Evolutionary conservation across 1,140 invertebrate genomes (phyloP).

Genomic region (Neuroterus valhalla): DNA sequence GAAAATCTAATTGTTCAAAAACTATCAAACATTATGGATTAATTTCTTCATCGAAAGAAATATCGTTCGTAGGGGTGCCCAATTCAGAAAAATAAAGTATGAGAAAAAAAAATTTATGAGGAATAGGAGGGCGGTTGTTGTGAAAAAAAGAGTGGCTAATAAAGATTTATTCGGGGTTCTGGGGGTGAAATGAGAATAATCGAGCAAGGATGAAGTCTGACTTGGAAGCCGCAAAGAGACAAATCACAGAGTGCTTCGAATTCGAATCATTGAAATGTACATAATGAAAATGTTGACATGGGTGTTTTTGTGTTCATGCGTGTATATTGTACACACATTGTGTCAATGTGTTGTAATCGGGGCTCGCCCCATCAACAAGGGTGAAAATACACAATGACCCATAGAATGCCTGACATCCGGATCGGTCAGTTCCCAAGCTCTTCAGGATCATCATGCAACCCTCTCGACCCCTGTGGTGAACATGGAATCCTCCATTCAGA

Average conservation of each 20-base stretch:
- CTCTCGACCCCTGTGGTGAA: conserved; percentile 44
- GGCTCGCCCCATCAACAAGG: conserved; percentile 51
- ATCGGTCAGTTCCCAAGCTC: conserved; percentile 54
- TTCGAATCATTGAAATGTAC: conserved; percentile 19
- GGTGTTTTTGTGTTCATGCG: conserved; percentile 15
- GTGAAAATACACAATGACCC: conserved; percentile 48
- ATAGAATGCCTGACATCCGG: conserved; percentile 54
- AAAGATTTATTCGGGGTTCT: not conserved
- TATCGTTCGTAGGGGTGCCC: not conserved
- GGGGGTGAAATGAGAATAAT: conserved; percentile 16
- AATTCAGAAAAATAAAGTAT: conserved; percentile 34
- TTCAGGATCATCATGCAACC: conserved; percentile 38
- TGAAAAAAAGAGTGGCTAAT: too few species aligned
- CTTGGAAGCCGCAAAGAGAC: conserved; percentile 64
- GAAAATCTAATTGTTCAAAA: too few species aligned
- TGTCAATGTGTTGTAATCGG: conserved; percentile 51
- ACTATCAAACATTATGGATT: too few species aligned
- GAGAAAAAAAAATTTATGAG: not conserved
- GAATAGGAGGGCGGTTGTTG: too few species aligned
- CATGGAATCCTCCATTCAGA: not conserved
- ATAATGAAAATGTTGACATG: conserved; percentile 9
- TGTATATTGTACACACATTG: conserved; percentile 34
- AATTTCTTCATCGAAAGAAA: not conserved
- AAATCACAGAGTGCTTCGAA: conserved; percentile 58
- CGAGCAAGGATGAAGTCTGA: conserved; percentile 49